phyloP scores from a whole-genome alignment of 2,888 invertebrate species.

The Bunonema sp. region DNA sequence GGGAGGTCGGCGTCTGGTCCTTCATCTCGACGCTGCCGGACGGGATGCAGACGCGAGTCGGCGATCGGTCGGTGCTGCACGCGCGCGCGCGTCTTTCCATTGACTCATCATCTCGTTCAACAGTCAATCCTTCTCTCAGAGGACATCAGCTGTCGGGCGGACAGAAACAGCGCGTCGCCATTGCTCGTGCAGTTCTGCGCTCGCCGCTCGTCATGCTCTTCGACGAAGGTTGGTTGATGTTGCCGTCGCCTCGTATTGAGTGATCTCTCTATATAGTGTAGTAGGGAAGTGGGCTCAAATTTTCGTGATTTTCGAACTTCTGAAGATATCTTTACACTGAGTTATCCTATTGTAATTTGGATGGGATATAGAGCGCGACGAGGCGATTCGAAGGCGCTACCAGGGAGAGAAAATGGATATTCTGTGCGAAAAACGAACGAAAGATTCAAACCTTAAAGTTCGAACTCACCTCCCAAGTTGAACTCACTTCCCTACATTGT shows the following conservation, averaged over 20 bases:
- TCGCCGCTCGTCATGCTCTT: slow-evolving; percentile 18
- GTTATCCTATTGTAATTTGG: background rate
- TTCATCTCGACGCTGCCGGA: slow-evolving; percentile 36
- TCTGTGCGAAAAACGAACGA: background rate
- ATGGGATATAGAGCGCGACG: too few species aligned
- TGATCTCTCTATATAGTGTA: background rate
- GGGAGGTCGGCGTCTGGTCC: slow-evolving; percentile 39
- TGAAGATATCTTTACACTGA: background rate
- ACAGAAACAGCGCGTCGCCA: slow-evolving; percentile 40
- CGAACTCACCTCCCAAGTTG: slow-evolving; percentile 3
- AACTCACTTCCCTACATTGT: slow-evolving; percentile 10
- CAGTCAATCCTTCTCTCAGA: slow-evolving; percentile 4
- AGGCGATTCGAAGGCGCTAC: too few species aligned
- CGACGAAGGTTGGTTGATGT: slow-evolving; percentile 6
- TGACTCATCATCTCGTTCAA: background rate
- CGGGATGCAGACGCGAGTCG: slow-evolving; percentile 39
- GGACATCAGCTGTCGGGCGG: slow-evolving; percentile 25
- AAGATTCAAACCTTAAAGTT: too few species aligned
- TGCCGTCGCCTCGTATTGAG: background rate
- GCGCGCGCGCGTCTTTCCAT: too few species aligned
- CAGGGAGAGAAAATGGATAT: background rate
- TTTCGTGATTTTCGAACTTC: too few species aligned
- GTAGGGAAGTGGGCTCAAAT: background rate
- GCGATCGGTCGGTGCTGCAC: slow-evolving; percentile 20
- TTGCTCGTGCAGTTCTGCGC: slow-evolving; percentile 31